These are phyloP conservation scores for Ahaetulla prasina DNA, from an alignment of 2,113 vertebrate genomes.

Conservation along the genomic window DNA sequence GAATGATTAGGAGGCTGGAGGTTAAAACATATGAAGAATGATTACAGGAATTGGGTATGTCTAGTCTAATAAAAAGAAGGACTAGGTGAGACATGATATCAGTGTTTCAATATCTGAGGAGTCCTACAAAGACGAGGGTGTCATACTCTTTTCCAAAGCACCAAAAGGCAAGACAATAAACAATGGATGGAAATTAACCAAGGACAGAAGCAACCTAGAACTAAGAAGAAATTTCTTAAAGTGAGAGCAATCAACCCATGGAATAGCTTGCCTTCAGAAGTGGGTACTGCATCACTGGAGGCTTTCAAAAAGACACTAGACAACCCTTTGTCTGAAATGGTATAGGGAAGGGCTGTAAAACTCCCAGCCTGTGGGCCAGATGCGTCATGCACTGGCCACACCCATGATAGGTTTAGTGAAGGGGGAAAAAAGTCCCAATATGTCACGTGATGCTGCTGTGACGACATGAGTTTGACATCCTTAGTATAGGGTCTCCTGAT, in stretches of 20 bases:
- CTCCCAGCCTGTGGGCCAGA: no score
- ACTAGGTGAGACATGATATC: not conserved
- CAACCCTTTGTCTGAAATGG: not conserved
- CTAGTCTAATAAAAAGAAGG: not conserved
- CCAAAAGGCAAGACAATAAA: not conserved
- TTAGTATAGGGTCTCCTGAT: not conserved
- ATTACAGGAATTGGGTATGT: not conserved
- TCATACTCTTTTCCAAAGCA: not conserved
- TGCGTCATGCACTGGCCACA: no score
- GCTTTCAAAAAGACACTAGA: not conserved
- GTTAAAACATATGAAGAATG: not conserved
- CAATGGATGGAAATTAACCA: not conserved
- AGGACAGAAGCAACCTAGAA: not conserved
- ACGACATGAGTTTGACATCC: no score
- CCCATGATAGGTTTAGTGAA: no score
- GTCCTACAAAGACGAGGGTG: not conserved
- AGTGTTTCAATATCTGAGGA: not conserved
- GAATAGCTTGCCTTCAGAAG: not conserved
- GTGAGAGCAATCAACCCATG: not conserved
- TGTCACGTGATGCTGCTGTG: no score
- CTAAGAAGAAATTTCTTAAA: not conserved
- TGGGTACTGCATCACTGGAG: not conserved
- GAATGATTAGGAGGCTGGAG: not conserved
- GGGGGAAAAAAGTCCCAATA: no score
- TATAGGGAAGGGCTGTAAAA: not conserved